These are phyloP conservation scores for Heterochromis multidens DNA, from an alignment of 2,113 vertebrate genomes.

Conservation along the genomic window DNA sequence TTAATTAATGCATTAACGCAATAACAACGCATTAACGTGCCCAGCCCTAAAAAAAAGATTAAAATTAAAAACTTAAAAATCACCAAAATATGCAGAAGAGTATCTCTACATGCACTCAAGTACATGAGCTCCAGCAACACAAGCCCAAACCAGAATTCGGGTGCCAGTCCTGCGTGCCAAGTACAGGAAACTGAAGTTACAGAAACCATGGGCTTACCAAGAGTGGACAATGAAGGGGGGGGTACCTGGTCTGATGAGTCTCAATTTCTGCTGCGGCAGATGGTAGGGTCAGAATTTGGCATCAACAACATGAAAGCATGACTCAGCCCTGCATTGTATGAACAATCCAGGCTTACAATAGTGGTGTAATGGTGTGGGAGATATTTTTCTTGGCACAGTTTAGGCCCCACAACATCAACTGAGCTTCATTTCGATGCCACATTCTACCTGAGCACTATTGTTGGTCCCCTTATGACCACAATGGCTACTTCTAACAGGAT, in stretches of 20 bases:
- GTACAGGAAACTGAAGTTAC: no score
- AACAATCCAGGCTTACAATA: neutral
- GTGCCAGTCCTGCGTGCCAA: no score
- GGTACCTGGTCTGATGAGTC: neutral
- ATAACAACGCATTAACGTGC: no score
- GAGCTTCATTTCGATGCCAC: neutral
- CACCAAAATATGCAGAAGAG: no score
- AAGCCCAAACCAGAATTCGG: no score
- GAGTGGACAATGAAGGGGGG: neutral
- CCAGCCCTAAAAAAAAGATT: no score
- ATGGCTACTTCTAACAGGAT: neutral
- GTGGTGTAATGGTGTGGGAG: neutral
- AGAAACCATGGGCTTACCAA: no score
- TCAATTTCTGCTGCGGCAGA: neutral
- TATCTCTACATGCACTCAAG: no score
- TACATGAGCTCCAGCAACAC: no score
- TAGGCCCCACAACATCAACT: neutral
- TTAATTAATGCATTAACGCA: no score
- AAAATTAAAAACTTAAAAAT: no score
- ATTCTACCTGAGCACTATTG: neutral
- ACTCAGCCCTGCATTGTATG: neutral
- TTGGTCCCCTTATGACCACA: neutral
- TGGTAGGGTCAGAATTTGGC: neutral
- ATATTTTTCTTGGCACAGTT: neutral
- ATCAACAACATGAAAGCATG: neutral